Evolutionary conservation across 2,888 invertebrate genomes (phyloP).

Genomic region (Lissocephala sabroskyi): DNA sequence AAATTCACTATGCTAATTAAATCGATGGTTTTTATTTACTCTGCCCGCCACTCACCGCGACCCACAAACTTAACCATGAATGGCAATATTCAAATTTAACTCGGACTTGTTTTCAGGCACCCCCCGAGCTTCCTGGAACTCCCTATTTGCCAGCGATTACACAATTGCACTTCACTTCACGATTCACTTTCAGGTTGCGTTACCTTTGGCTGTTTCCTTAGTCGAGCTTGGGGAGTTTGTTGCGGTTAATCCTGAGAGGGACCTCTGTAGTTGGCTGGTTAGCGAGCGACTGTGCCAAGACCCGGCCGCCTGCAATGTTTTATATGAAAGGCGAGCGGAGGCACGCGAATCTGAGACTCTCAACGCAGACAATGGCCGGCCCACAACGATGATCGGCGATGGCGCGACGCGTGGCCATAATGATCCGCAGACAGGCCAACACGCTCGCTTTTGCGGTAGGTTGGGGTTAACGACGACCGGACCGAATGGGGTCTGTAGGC

Average conservation of each 20-base stretch:
- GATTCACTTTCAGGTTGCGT: conserved; percentile 21
- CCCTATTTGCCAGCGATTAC: conserved; percentile 28
- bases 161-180: conserved; percentile 52
- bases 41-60: not conserved
- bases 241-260: conserved; percentile 24
- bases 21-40: not conserved
- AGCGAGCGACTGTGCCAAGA: conserved; percentile 58
- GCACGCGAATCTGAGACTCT: conserved; percentile 16
- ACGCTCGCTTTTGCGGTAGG: conserved; percentile 54
- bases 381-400: conserved; percentile 25
- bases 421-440: conserved; percentile 36
- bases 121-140: not conserved
- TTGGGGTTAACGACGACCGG: conserved; percentile 30
- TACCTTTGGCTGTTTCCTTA: conserved; percentile 62
- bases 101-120: not conserved
- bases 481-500: conserved; percentile 41
- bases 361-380: conserved; percentile 36
- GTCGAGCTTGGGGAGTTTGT: conserved; percentile 29
- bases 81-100: no score
- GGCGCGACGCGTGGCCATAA: conserved; percentile 18
- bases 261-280: conserved; percentile 40
- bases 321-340: conserved; percentile 65
- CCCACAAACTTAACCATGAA: conserved; percentile 4
- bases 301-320: conserved; percentile 54
- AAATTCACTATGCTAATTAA: not conserved